Conservation (phyloP, 2,797 vertebrate species). For the Gymnoscopelus microlampas region DNA sequence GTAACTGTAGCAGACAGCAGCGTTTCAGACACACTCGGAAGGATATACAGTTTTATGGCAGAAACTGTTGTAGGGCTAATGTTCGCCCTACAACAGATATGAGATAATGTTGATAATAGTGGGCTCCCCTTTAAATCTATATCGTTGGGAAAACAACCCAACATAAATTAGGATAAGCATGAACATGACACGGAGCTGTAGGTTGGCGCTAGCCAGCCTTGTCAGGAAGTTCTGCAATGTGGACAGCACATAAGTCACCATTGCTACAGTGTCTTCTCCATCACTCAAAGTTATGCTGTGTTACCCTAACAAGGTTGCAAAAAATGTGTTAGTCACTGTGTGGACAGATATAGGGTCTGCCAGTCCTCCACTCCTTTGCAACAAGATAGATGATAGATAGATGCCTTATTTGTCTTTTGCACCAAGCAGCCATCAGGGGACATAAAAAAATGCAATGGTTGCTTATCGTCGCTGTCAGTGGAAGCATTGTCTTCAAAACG, state of each 20-base stretch:
- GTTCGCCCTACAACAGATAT: not conserved
- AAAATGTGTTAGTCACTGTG: conserved; percentile 36
- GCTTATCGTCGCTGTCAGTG: not conserved
- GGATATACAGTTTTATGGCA: too few species aligned
- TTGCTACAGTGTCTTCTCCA: conserved; percentile 6
- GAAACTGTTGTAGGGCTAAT: too few species aligned
- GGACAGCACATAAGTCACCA: conserved; percentile 32
- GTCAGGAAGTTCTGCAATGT: conserved; percentile 26
- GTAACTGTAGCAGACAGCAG: too few species aligned
- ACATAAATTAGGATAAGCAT: conserved; percentile 23
- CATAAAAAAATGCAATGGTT: conserved; percentile 5
- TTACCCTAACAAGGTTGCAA: conserved; percentile 10
- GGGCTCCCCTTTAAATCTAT: not conserved
- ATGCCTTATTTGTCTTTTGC: too few species aligned
- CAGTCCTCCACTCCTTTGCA: conserved; percentile 29
- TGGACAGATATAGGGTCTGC: conserved; percentile 38
- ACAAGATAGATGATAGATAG: not conserved
- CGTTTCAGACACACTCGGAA: too few species aligned
- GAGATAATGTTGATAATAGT: conserved; percentile 10
- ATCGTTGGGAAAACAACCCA: conserved; percentile 23
- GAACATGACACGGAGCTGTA: conserved; percentile 20
- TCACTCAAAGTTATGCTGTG: conserved; percentile 31
- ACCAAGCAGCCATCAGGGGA: too few species aligned
- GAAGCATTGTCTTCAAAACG: too few species aligned
- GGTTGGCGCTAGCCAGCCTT: conserved; percentile 13